Base-by-base conservation (phyloP, 2,888 invertebrate genomes). In the Volucella inanis region DNA sequence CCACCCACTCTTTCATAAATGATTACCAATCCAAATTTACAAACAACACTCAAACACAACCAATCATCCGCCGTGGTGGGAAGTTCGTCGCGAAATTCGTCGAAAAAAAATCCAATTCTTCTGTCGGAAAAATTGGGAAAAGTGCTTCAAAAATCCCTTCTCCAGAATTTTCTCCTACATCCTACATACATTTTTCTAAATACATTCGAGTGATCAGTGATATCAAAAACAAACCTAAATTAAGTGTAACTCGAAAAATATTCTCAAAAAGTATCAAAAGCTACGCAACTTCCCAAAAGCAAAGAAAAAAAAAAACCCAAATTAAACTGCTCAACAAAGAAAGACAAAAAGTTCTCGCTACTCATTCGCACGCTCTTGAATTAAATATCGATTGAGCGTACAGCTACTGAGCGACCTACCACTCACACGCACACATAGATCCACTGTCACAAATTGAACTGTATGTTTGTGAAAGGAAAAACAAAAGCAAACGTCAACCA, bases 401-500 rank as follows among this genome's bases (percentile, higher is more conserved):
- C 31, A 49, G 47, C 10, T 15, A 54, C 43, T 22, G n/a, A 18
- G 18, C 18, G 1, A 18, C 18, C 18, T 61, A 61, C 50, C 41
- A 49, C 39, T 8, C 18, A 31, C 43, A 47, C 67, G 31, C 61
- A 14, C 15, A 43, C 15, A 50, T 50, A 67, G 9, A 6, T 54
- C 62, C 10, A 22, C 22, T 22, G 22, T 22, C 22, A 22, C 2
- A 22, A 22, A 22, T 39, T 11, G 39, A n/a, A 52, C 55, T 67
- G 14, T 65, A 70, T 70, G 64, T 57, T 39, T 71, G 77, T 77
- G 59, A 15, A 62, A 59, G 72, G 71, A 72, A 85, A 80, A 85
- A 85, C 85, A 85, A 81, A 81, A 80, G 76, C 85, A 85, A 85
- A 85, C 80, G 85, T 85, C 85, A 76, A 49, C 50, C 85, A 57